Evolutionary conservation across 1,140 invertebrate genomes (phyloP).

Genomic region (Helicoverpa armigera): DNA sequence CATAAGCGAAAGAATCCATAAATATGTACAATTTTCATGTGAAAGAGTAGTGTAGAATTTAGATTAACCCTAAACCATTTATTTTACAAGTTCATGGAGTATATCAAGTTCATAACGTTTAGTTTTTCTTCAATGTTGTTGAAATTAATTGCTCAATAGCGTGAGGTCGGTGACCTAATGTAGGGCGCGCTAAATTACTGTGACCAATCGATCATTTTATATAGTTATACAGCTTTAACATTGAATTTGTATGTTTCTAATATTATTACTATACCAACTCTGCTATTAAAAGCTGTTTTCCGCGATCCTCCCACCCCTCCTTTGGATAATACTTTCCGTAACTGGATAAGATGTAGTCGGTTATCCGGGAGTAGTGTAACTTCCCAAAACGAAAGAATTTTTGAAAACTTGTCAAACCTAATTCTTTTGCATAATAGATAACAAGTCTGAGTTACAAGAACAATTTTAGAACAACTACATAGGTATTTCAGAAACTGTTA

Average conservation of each 20-base stretch:
- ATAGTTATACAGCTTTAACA: background rate
- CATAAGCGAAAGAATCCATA: too few relatives aligned
- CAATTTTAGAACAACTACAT: background rate
- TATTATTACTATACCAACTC: too few relatives aligned
- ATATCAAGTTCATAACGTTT: background rate
- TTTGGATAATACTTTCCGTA: too few relatives aligned
- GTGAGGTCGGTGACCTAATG: background rate
- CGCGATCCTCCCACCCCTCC: too few relatives aligned
- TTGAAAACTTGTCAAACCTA: background rate
- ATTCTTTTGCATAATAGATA: background rate
- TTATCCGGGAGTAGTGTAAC: too few relatives aligned
- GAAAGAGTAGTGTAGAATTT: background rate
- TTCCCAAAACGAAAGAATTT: too few relatives aligned
- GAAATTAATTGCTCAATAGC: background rate
- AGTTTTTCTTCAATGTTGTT: background rate
- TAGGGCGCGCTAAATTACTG: constrained; percentile 8
- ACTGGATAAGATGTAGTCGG: too few relatives aligned
- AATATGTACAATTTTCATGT: too few relatives aligned
- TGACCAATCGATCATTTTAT: constrained; percentile 7
- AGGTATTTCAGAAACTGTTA: background rate
- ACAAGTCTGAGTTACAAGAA: background rate
- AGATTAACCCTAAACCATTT: background rate
- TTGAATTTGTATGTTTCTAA: background rate
- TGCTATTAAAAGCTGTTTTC: too few relatives aligned
- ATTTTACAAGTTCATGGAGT: background rate